These are phyloP conservation scores for Burhinus bistriatus DNA, from an alignment of 2,113 vertebrate species.

Conservation along the genomic window DNA sequence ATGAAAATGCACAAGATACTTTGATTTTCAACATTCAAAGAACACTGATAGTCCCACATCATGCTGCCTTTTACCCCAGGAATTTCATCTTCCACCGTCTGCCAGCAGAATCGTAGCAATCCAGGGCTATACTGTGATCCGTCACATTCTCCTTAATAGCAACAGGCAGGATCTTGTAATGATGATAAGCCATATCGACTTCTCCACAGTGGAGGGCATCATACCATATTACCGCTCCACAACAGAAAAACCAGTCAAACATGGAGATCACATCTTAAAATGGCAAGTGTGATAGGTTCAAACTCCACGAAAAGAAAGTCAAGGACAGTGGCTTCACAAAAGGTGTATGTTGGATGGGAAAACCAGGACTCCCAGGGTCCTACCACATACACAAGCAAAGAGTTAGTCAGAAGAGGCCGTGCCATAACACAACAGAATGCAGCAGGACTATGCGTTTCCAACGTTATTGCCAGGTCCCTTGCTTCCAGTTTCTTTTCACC, in stretches of 20 bases:
- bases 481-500: not conserved
- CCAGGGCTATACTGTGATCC: no score
- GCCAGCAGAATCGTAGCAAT: not conserved
- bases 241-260: not conserved
- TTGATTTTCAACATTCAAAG: not conserved
- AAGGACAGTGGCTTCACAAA: rapidly evolving
- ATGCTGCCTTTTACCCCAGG: not conserved
- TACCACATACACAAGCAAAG: not conserved
- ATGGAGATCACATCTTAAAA: not conserved
- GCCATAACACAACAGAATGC: not conserved
- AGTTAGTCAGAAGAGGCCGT: not conserved
- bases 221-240: no score
- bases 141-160: not conserved
- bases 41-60: not conserved
- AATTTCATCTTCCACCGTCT: not conserved
- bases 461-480: not conserved
- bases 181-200: not conserved
- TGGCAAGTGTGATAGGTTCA: not conserved
- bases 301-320: not conserved
- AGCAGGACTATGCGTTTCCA: not conserved
- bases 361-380: not conserved
- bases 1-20: not conserved
- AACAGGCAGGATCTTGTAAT: not conserved
- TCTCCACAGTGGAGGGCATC: not conserved
- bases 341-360: rapidly evolving